Evolutionary conservation across 2,113 vertebrate species (phyloP).

Genomic region (Castor canadensis): DNA sequence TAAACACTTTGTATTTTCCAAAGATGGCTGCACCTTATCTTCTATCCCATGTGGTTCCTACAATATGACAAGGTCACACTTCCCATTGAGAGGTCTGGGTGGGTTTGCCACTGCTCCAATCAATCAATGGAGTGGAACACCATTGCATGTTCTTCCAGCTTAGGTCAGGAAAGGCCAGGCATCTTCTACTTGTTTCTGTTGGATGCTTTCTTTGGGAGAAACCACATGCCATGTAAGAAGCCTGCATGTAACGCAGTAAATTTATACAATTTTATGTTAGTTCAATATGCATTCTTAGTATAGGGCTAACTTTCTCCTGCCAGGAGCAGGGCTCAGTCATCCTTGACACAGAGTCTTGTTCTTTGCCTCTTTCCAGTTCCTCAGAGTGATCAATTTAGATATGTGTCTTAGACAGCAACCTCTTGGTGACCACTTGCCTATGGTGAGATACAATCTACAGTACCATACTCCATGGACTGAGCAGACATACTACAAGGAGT

Average conservation of each 20-base stretch:
- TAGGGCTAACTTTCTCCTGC: neutral
- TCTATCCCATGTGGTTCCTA: neutral
- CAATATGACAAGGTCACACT: neutral
- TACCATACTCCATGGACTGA: neutral
- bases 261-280: neutral
- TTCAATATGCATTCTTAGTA: neutral
- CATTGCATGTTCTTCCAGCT: neutral
- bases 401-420: neutral
- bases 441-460: neutral
- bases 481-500: no score
- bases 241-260: neutral
- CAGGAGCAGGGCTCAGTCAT: neutral
- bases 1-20: neutral
- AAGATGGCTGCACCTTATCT: neutral
- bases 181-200: neutral
- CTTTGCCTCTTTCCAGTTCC: neutral
- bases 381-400: neutral
- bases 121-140: neutral
- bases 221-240: neutral
- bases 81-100: neutral
- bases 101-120: neutral
- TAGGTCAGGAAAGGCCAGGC: neutral
- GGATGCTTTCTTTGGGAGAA: neutral
- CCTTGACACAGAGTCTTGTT: neutral
- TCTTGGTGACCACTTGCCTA: neutral